A percentile compares a stretch with the other conserved stretches of the same genome.
Conservation (phyloP, 2,113 vertebrate species). For the Xenopus borealis region DNA sequence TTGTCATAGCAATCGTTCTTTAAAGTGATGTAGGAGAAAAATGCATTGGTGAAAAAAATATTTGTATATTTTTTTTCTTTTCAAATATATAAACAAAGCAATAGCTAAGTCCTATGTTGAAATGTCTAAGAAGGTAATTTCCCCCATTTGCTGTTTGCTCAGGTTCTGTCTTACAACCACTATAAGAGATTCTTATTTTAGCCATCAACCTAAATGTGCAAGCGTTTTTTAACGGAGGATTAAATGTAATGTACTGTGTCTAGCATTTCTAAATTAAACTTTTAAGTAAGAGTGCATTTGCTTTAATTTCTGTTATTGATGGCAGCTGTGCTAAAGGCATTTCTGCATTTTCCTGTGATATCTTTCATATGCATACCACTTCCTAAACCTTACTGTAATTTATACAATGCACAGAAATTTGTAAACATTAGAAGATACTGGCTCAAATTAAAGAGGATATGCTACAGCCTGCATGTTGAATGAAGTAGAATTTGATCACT, state of each 20-base stretch:
- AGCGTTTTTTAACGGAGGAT: not conserved
- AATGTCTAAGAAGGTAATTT: not conserved
- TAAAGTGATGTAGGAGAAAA: not conserved
- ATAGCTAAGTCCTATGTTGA: not conserved
- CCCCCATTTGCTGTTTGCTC: not conserved
- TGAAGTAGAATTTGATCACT: not conserved
- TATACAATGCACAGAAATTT: not conserved
- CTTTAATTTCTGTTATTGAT: slow-evolving; percentile 22
- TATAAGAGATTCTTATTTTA: not conserved
- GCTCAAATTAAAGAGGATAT: slow-evolving; percentile 4
- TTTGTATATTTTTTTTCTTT: too few species aligned
- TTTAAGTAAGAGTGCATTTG: slow-evolving; percentile 13
- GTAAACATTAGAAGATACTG: not conserved
- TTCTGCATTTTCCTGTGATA: not conserved
- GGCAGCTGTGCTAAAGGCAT: not conserved
- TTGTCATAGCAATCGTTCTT: not conserved
- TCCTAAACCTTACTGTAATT: not conserved
- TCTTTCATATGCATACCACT: not conserved
- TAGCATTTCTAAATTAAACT: slow-evolving; percentile 6
- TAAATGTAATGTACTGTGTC: slow-evolving; percentile 20
- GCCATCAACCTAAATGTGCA: not conserved
- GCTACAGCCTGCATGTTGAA: not conserved
- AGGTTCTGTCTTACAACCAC: not conserved
- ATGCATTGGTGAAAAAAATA: not conserved
- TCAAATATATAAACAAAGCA: too few species aligned